Base-by-base conservation (phyloP, 2,888 invertebrate species). In the Eulithis prunata region DNA sequence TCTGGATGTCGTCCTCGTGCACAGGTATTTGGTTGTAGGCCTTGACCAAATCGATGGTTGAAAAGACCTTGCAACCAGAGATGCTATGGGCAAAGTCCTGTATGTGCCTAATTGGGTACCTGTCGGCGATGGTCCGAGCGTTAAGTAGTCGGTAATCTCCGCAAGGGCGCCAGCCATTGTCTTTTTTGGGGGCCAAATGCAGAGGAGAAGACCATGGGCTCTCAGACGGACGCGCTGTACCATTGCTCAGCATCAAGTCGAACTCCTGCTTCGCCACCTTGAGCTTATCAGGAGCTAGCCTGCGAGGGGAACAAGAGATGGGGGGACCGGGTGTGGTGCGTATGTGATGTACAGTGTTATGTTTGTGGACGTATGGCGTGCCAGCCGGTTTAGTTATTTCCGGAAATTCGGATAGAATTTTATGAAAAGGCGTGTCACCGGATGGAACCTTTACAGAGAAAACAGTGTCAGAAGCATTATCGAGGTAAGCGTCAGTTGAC, bases 201-300 rank as follows among this genome's bases (percentile, higher is more conserved):
- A 46, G 83, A 4, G 81, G 79, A 5, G 77, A 78, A 1, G 83
- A 68, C 84, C 82, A 85, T 1, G 77, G 72, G 43, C 76, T 57
- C 12, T 69, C 66, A 1, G 68, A 69, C 12, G 59, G 59, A 0
- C 62, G 56, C 1, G 75, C 74, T 2, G 71, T 76, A 28, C 76
- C 77, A 55, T 41, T 64, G 0, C 28, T 28, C 38, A 78, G 38
- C 80, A 82, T 80, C 0, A 45, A 64, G 1, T 81, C 68, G 49
- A 84, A 82, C 36, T 83, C 80, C 2, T 61, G 12, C 45, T 77
- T 73, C 0, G 82, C 81, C 1, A 77, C 75, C 38, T 71, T 71
- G 0, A 80, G 59, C 38, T 72, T 71, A 13, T 80, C 77, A 0
- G 81, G 82, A 5, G 77, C 78, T 3, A 83, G 61, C 0, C 81